Evolutionary conservation across 2,888 invertebrate species (phyloP).

Genomic region (Archips xylosteana): DNA sequence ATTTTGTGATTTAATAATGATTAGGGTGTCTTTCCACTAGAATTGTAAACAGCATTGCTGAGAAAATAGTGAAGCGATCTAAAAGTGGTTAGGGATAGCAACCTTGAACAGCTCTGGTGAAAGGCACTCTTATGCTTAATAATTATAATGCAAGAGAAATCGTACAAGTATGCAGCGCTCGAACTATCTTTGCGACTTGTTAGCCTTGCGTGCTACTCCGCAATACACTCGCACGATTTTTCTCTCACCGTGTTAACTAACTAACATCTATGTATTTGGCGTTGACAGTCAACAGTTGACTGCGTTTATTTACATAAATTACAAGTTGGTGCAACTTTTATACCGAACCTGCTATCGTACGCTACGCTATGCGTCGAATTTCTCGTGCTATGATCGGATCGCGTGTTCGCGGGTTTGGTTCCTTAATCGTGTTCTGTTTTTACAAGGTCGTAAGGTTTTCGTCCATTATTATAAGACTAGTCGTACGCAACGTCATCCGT

Average conservation of each 20-base stretch:
- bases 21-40: background rate
- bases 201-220: background rate
- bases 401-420: too few relatives aligned
- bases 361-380: too few relatives aligned
- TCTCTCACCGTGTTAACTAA: background rate
- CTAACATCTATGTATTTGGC: background rate
- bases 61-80: background rate
- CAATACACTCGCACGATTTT: background rate
- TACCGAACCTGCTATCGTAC: too few relatives aligned
- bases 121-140: background rate
- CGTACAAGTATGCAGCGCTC: background rate
- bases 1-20: slow-evolving; percentile 19
- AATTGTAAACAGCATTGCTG: background rate
- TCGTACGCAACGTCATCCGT: too few relatives aligned
- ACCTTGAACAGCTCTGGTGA: background rate
- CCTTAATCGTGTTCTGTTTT: too few relatives aligned
- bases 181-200: background rate
- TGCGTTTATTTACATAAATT: too few relatives aligned
- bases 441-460: too few relatives aligned
- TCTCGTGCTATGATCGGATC: too few relatives aligned
- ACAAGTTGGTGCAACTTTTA: too few relatives aligned
- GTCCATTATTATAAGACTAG: too few relatives aligned
- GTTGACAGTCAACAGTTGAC: too few relatives aligned
- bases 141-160: background rate
- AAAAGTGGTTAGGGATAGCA: background rate